These are phyloP conservation scores for Diploscapter pachys DNA, from an alignment of 1,140 invertebrate genomes.

Conservation along the genomic window DNA sequence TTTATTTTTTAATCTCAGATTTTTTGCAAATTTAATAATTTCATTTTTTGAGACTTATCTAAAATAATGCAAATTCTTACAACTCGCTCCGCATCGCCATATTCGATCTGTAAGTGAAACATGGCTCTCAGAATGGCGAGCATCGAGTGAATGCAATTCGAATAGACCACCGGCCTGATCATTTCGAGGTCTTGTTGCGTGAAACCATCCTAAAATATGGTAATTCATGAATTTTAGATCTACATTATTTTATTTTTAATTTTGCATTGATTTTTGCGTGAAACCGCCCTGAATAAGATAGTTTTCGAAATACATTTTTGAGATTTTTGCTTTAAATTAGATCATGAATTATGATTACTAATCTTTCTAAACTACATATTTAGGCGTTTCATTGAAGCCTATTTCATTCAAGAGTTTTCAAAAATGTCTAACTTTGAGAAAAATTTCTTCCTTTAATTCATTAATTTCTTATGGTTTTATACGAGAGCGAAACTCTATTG, in stretches of 20 bases:
- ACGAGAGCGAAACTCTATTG: too few species aligned
- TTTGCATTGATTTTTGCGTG: background rate
- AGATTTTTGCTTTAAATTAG: too few species aligned
- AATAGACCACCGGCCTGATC: slow-evolving; percentile 57
- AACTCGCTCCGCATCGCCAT: slow-evolving; percentile 51
- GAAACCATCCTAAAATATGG: slow-evolving; percentile 50
- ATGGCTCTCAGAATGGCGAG: slow-evolving; percentile 56
- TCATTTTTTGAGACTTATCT: background rate
- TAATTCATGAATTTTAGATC: background rate
- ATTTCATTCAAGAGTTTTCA: too few species aligned
- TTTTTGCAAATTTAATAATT: slow-evolving; percentile 9
- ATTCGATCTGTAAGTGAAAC: slow-evolving; percentile 59
- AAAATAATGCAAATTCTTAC: slow-evolving; percentile 30
- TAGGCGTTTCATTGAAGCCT: too few species aligned
- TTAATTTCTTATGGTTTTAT: too few species aligned
- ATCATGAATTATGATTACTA: too few species aligned
- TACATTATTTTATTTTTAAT: slow-evolving; percentile 43
- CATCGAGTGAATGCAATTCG: slow-evolving; percentile 57
- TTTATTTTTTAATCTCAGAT: background rate
- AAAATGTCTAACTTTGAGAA: too few species aligned
- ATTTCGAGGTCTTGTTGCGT: slow-evolving; percentile 55
- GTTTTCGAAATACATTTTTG: too few species aligned
- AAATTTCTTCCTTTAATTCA: too few species aligned
- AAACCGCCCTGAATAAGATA: background rate
- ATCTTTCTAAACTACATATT: too few species aligned